Evolutionary conservation across 2,113 vertebrate genomes (phyloP).

Genomic region (Haemorhous mexicanus): DNA sequence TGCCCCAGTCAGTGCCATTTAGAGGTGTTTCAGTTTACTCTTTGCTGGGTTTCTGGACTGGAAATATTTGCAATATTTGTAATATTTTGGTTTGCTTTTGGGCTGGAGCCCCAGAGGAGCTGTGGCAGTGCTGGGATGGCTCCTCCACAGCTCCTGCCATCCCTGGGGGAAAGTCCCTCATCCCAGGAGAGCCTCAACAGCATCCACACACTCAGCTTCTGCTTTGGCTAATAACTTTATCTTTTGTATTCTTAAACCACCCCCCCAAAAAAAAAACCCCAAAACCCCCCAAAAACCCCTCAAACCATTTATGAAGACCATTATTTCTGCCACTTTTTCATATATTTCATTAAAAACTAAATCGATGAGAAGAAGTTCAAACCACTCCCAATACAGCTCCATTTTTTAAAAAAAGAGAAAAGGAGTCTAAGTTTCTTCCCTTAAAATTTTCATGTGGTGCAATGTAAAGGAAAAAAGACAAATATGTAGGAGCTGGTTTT

Average conservation of each 20-base stretch:
- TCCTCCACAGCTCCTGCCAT: not conserved
- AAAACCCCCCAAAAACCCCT: too few relatives aligned
- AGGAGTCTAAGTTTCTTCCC: not conserved
- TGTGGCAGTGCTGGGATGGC: not conserved
- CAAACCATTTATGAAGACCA: not conserved
- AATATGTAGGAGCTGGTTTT: not conserved
- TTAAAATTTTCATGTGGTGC: not conserved
- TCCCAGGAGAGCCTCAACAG: not conserved
- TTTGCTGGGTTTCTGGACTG: not conserved
- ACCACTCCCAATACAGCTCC: not conserved
- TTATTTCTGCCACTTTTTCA: not conserved
- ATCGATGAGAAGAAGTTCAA: not conserved
- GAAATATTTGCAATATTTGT: not conserved
- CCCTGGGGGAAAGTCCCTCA: not conserved
- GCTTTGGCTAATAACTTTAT: not conserved
- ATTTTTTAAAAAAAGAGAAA: not conserved
- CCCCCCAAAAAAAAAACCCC: too few relatives aligned
- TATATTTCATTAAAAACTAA: not conserved
- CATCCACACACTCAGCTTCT: not conserved
- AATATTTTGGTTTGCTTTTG: not conserved
- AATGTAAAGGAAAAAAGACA: not conserved
- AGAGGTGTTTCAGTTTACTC: not conserved
- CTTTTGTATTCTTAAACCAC: not conserved
- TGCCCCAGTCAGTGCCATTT: rapidly evolving
- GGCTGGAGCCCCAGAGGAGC: not conserved